Evolutionary conservation across 2,888 invertebrate species (phyloP), one percentile per base, ranked within the genome.

Genomic region (Microdon myrmicae): DNA sequence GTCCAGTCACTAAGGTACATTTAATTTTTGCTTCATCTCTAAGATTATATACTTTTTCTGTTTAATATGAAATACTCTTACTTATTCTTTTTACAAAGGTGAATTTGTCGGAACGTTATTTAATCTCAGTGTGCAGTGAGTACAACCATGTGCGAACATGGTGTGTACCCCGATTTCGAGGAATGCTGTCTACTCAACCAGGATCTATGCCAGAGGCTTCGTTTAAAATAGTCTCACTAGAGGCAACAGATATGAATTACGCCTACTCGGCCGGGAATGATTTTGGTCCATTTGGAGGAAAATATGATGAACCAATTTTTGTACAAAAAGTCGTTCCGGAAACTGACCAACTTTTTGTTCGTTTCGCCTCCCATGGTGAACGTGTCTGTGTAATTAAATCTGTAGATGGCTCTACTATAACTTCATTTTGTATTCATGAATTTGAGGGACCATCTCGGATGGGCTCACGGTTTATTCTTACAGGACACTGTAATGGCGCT

Each of bases 121-220:
- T 97, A 32, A 92, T 97, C 25, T 96, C 96, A 0, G 95, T 96
- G 22, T 99, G 98, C 80, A 92, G 94, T 68, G 97, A 98, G 75
- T 97, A 96, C 81, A 96, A 97, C 81, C 98, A 99, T 79, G 97
- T 98, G 7, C 84, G 98, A 16, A 95, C 95, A 43, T 99, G 98
- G 98, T 89, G 92, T 13, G 93, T 99, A 34, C 97, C 96, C 0
- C 85, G 98, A 61, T 99, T 99, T 79, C 85, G 97, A 25, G 97
- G 98, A 5, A 97, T 98, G 96, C 94, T 99, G 67, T 96, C 95
- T 28, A 99, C 98, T 0, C 98, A 99, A 78, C 99, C 98, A 0
- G 98, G 98, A 3, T 96, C 96, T 4, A 96, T 95, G 28, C 96
- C 97, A 1, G 90, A 97, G 71, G 96, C 98, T 0, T 96, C 96